Percentiles rank a stretch among this genome's conserved stretches.
Evolutionary conservation across 2,113 vertebrate species (phyloP).

Genomic region (Sebastes fasciatus): DNA sequence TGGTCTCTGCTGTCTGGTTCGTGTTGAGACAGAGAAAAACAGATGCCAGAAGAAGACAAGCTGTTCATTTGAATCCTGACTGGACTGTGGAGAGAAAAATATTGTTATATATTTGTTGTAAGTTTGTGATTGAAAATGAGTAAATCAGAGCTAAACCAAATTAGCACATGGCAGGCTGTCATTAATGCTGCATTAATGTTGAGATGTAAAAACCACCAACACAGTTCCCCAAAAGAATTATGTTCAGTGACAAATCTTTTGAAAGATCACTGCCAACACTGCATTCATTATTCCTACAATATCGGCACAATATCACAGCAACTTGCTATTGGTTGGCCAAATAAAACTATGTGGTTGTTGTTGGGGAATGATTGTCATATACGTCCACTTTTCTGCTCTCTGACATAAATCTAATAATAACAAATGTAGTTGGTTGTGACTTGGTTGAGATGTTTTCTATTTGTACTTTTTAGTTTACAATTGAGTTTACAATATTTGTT

Average conservation of each 20-base stretch:
- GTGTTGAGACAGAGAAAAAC: neutral
- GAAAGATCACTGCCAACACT: neutral
- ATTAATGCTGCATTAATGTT: neutral
- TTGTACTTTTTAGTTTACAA: neutral
- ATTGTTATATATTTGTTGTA: neutral
- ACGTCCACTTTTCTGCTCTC: neutral
- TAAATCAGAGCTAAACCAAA: neutral
- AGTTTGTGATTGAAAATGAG: neutral
- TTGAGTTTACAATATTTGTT: neutral
- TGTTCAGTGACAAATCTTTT: neutral
- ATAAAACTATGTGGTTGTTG: neutral
- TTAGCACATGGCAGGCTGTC: neutral
- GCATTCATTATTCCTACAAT: neutral
- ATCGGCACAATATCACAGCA: neutral
- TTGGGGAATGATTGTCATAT: too few relatives aligned
- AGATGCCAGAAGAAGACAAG: conserved; percentile 7
- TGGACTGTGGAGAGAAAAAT: neutral
- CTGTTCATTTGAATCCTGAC: neutral
- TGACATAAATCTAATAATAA: neutral
- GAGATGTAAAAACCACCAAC: too few relatives aligned
- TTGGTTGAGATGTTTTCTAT: neutral
- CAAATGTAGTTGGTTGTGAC: neutral
- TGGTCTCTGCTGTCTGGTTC: conserved; percentile 1
- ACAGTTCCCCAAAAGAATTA: neutral
- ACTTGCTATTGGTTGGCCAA: neutral